Conservation (phyloP, 2,888 invertebrate genomes). For the Eretmocerus hayati region DNA sequence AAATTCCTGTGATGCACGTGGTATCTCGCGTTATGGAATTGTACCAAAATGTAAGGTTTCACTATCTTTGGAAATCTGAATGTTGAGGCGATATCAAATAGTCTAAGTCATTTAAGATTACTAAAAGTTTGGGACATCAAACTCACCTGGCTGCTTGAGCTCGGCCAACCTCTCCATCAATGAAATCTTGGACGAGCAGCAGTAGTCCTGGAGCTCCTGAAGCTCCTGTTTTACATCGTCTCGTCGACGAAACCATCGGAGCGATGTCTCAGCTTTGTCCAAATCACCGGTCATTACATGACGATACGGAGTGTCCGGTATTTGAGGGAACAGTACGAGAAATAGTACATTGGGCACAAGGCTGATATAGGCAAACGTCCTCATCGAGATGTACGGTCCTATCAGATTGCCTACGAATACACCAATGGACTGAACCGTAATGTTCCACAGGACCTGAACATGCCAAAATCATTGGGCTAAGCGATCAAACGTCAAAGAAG, state of each 20-base stretch:
- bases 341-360: slow-evolving; percentile 35
- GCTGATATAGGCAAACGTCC: slow-evolving; percentile 35
- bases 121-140: no score
- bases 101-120: no score
- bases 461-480: slow-evolving; percentile 7
- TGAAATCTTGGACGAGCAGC: slow-evolving; percentile 25
- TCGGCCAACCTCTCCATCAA: slow-evolving; percentile 29
- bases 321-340: slow-evolving; percentile 34
- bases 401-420: slow-evolving; percentile 39
- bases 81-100: no score
- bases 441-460: slow-evolving; percentile 38
- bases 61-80: no score
- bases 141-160: slow-evolving; percentile 30
- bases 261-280: slow-evolving; percentile 37
- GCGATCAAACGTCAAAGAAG: slow-evolving; percentile 14
- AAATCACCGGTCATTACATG: slow-evolving; percentile 33
- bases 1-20: no score
- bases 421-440: slow-evolving; percentile 36
- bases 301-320: slow-evolving; percentile 44
- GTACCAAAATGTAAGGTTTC: no score
- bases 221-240: slow-evolving; percentile 36
- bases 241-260: slow-evolving; percentile 37
- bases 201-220: slow-evolving; percentile 35
- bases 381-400: slow-evolving; percentile 42
- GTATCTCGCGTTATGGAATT: no score